Percentiles rank a stretch among this genome's conserved stretches.
These are phyloP conservation scores for Lepas anatifera DNA, from an alignment of 2,888 invertebrate genomes.

Conservation along the genomic window DNA sequence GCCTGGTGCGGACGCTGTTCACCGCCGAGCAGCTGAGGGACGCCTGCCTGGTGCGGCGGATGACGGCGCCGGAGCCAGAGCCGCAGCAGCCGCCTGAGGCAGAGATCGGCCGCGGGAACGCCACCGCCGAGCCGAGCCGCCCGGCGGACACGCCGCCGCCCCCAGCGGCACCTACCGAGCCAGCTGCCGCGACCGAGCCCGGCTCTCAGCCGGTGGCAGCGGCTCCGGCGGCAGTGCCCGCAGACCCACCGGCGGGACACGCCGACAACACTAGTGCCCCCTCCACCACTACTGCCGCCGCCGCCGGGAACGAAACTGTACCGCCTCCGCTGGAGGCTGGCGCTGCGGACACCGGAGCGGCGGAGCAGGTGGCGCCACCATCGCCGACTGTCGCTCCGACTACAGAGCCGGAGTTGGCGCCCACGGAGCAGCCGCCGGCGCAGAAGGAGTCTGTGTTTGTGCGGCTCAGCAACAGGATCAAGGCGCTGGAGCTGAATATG, in stretches of 20 bases:
- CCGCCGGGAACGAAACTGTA: neutral
- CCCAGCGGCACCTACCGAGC: neutral
- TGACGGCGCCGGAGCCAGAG: neutral
- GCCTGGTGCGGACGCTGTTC: neutral
- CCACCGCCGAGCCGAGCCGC: neutral
- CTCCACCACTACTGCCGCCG: neutral
- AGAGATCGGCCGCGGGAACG: neutral
- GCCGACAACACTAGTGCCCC: too few species aligned
- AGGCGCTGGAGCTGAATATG: conserved; percentile 92
- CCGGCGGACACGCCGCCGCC: neutral
- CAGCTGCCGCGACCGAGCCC: neutral
- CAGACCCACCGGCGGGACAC: too few species aligned
- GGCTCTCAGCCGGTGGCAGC: neutral
- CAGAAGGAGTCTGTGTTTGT: conserved; percentile 94
- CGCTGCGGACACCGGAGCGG: neutral
- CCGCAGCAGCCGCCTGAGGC: neutral
- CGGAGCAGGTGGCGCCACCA: neutral
- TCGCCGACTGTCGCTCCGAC: conserved; percentile 17
- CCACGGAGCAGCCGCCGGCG: conserved; percentile 32
- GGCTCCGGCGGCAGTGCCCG: too few species aligned
- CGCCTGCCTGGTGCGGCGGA: neutral
- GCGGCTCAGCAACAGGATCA: conserved; percentile 86
- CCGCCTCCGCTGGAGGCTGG: conserved; percentile 14
- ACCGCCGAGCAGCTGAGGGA: neutral
- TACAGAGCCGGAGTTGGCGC: too few species aligned